Conservation (phyloP, 2,113 vertebrate species). For the Cercopithecus mona region DNA sequence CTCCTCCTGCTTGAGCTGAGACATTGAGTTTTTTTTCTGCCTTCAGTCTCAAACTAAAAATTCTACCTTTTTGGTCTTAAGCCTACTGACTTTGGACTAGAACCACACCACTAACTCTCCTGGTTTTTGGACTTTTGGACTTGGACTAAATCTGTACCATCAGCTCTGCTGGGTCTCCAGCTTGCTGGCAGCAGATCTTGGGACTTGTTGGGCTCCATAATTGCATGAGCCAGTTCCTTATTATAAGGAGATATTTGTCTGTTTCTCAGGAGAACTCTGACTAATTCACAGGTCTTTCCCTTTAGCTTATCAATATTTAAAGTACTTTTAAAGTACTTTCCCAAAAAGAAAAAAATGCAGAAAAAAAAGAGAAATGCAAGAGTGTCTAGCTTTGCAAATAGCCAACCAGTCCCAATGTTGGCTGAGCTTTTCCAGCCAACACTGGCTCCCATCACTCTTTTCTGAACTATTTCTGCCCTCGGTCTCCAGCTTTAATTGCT, state of each 20-base stretch:
- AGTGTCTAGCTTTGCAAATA: not conserved
- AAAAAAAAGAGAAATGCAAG: not conserved
- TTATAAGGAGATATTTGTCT: not conserved
- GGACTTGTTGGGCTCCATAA: not conserved
- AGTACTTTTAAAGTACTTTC: not conserved
- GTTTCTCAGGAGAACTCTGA: not conserved
- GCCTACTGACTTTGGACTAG: not conserved
- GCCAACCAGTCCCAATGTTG: not conserved
- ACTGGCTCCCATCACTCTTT: not conserved
- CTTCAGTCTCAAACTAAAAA: not conserved
- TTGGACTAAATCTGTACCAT: not conserved
- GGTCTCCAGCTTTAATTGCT: not conserved
- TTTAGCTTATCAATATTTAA: not conserved
- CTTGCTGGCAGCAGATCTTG: not conserved
- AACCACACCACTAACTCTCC: not conserved
- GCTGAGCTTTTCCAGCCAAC: not conserved
- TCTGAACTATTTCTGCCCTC: not conserved
- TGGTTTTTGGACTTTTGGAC: not conserved
- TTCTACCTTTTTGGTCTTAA: not conserved
- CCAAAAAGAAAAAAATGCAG: not conserved
- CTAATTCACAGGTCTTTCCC: not conserved
- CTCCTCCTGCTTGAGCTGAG: not conserved
- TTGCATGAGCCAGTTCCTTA: not conserved
- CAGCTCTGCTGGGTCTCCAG: not conserved
- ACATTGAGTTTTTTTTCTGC: not conserved